A percentile compares a stretch with the other conserved stretches of the same genome.
Evolutionary conservation across 2,113 vertebrate genomes (phyloP).

Genomic region (Neodon shergylaensis): DNA sequence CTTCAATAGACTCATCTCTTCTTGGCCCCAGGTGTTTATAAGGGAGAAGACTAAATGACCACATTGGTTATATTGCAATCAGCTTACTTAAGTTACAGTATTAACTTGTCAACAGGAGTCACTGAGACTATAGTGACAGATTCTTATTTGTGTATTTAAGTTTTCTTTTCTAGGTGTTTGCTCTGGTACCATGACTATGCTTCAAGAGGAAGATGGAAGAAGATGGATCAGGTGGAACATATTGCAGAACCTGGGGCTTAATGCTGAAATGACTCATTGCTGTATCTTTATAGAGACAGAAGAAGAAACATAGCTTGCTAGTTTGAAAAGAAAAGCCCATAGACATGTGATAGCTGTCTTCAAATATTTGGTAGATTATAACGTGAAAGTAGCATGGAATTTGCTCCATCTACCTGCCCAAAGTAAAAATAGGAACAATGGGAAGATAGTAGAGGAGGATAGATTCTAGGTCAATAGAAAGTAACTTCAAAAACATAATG

Average conservation of each 20-base stretch:
- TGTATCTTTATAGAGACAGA: not conserved
- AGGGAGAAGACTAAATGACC: not conserved
- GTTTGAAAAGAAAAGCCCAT: not conserved
- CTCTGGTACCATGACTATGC: not conserved
- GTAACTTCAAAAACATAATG: not conserved
- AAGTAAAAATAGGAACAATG: not conserved
- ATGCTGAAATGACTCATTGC: not conserved
- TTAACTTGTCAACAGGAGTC: not conserved
- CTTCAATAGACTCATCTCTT: not conserved
- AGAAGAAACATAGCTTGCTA: constrained; percentile 35
- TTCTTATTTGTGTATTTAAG: not conserved
- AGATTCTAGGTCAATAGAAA: constrained; percentile 48
- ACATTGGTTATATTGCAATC: constrained; percentile 32
- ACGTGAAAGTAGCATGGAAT: not conserved
- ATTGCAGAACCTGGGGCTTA: constrained; percentile 1
- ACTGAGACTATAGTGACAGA: constrained; percentile 12
- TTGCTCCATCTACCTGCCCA: not conserved
- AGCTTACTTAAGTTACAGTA: not conserved
- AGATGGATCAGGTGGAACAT: not conserved
- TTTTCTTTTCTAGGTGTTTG: not conserved
- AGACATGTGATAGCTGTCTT: not conserved
- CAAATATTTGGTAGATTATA: constrained; percentile 7
- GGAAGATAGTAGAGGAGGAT: constrained; percentile 7
- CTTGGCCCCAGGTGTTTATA: not conserved
- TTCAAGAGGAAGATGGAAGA: constrained; percentile 8